Evolutionary conservation across 2,797 vertebrate genomes (phyloP), one percentile per base, ranked within the genome.

Genomic region (Brachymystax lenok): DNA sequence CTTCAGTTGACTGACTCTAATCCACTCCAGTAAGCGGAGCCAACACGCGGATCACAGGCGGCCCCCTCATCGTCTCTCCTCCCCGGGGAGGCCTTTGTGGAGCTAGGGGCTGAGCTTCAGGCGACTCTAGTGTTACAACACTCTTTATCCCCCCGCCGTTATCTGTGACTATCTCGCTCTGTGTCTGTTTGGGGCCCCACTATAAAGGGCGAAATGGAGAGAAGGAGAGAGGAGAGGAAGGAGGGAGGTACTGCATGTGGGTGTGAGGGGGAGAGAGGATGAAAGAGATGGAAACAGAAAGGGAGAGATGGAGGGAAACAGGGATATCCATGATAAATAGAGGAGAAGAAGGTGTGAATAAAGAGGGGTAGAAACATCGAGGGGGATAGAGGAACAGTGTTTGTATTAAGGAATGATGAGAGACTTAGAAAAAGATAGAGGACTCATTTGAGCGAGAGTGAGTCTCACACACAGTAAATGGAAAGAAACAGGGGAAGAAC

Each of bases 1-100:
- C 46, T 24, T 70, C 40, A 70, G 69, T 52, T 71, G 50, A 71
- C 70, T 71, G 70, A 54, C 70, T 71, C 46, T 71, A 71, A 71
- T 71, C 70, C 70, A 61, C 71, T 73, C 54, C 54, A n/a, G 52
- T 21, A 33, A n/a, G 46, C 27, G 19, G 54, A 33, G 71, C 71
- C 71, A 35, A 35, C 28, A 61, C 52, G 28, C 54, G 10, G 28
- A 61, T 40, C 19, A n/a, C 5, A 16, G 28, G 19, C 69, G 10
- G 8, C 21, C 21, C 30, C 54, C 71, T 61, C 12, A 28, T 73
- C 30, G 54, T 40, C 71, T 27, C 71, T 73, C 5, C 56, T 61
- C 71, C n/a, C 71, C 8, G 1, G 71, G 54, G 71, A 73, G 19
- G 54, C 71, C 54, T 63, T 33, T 69, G 33, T 69, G 67, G 30